A percentile compares a stretch with the other conserved stretches of the same genome.
phyloP scores from a whole-genome alignment of 2,888 invertebrate species.

The Netelia melanura region DNA sequence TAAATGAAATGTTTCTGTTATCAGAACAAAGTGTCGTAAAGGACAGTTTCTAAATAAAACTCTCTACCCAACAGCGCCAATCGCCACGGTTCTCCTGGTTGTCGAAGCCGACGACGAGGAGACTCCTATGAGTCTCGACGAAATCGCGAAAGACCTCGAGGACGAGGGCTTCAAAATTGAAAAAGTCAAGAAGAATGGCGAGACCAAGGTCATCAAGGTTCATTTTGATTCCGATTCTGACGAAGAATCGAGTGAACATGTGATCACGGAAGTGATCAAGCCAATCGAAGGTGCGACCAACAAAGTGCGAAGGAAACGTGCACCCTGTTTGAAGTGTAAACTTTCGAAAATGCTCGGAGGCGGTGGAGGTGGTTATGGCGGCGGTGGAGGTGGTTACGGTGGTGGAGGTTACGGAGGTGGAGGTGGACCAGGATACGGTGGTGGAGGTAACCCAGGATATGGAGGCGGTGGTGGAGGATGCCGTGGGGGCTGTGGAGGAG shows the following conservation, averaged over 20 bases:
- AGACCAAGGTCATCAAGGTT: constrained; percentile 76
- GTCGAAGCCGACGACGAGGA: constrained; percentile 79
- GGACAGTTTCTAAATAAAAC: background rate
- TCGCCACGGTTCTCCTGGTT: constrained; percentile 78
- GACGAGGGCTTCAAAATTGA: constrained; percentile 79
- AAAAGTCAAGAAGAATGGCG: constrained; percentile 75
- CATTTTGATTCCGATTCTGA: constrained; percentile 72
- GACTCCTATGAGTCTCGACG: constrained; percentile 77
- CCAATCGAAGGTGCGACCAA: constrained; percentile 56
- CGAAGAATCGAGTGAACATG: constrained; percentile 54
- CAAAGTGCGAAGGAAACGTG: constrained; percentile 78
- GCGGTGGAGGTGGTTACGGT: constrained; percentile 64
- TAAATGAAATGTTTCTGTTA: constrained; percentile 53
- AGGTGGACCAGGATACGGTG: constrained; percentile 28
- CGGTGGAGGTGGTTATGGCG: constrained; percentile 64
- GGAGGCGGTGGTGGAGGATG: constrained; percentile 65
- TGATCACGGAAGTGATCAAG: constrained; percentile 44
- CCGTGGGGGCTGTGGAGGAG: constrained; percentile 62
- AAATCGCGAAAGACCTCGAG: constrained; percentile 79
- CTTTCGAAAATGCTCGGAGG: constrained; percentile 63
- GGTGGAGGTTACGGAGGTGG: constrained; percentile 69
- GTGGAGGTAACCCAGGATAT: constrained; percentile 14
- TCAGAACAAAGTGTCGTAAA: background rate
- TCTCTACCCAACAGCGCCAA: constrained; percentile 74
- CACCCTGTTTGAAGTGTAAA: constrained; percentile 77